A percentile compares a stretch with the other conserved stretches of the same genome.
Conservation (phyloP, 2,113 vertebrate species). For the Engystomops pustulosus region DNA sequence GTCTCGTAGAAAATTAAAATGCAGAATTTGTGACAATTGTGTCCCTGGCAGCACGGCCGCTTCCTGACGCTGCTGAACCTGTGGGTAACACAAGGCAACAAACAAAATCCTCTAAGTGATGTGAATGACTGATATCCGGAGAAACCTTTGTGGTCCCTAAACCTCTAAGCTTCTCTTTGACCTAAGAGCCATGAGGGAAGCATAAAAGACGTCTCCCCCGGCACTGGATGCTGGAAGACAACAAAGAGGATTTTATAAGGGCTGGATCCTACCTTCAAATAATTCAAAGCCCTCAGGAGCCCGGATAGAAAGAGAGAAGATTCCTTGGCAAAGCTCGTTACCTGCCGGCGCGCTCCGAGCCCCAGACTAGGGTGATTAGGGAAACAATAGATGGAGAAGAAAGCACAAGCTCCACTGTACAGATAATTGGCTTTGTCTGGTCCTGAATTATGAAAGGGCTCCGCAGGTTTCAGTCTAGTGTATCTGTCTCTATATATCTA, state of each 20-base stretch:
- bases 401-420: not conserved
- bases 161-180: constrained; percentile 45
- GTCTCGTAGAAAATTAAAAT: not conserved
- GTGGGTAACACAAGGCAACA: not conserved
- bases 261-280: constrained; percentile 20
- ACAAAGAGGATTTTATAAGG: constrained; percentile 24
- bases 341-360: not conserved
- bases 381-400: not conserved
- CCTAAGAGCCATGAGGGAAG: constrained; percentile 2
- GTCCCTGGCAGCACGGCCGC: not conserved
- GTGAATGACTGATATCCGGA: constrained; percentile 18
- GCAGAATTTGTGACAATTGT: not conserved
- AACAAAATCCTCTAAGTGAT: constrained; percentile 15
- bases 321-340: not conserved
- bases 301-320: not conserved
- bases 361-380: not conserved
- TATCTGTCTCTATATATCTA: not conserved
- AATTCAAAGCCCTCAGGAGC: constrained; percentile 19
- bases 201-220: constrained; percentile 25
- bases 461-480: not conserved
- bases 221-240: constrained; percentile 1
- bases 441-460: not conserved
- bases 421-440: not conserved
- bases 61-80: not conserved
- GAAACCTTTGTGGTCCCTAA: constrained; percentile 37